phyloP scores from a whole-genome alignment of 2,113 vertebrate species.

The Enhydra lutris region DNA sequence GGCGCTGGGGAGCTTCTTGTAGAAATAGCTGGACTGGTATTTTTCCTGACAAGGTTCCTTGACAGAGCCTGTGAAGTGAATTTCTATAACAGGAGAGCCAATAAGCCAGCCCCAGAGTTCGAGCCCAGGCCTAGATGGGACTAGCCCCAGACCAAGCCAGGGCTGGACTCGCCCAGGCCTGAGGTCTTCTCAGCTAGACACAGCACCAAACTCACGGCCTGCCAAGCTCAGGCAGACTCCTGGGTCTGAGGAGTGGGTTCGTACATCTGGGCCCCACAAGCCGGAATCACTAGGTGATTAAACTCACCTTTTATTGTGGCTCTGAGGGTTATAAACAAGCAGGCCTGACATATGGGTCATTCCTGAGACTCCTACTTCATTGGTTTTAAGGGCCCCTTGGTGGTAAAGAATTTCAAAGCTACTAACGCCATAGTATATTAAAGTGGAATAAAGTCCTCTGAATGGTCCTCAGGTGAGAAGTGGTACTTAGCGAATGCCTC shows the following conservation, averaged over 20 bases:
- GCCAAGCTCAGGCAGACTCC: neutral
- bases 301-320: slow-evolving; percentile 40
- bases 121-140: neutral
- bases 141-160: neutral
- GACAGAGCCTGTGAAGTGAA: neutral
- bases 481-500: neutral
- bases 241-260: neutral
- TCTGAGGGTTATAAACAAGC: slow-evolving; percentile 62
- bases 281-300: slow-evolving; percentile 26
- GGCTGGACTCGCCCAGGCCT: neutral
- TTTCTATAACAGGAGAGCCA: neutral
- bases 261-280: neutral
- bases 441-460: slow-evolving; percentile 67
- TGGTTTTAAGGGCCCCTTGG: slow-evolving; percentile 67
- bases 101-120: neutral
- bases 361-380: slow-evolving; percentile 57
- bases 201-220: neutral
- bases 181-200: neutral
- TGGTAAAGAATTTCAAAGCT: slow-evolving; percentile 66
- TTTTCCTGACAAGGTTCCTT: neutral
- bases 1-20: rapidly evolving
- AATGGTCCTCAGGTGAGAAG: slow-evolving; percentile 69
- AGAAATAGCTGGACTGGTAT: neutral
- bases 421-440: slow-evolving; percentile 69
- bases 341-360: slow-evolving; percentile 55